Evolutionary conservation across 2,888 invertebrate genomes (phyloP).

Genomic region (Scaeva pyrastri): DNA sequence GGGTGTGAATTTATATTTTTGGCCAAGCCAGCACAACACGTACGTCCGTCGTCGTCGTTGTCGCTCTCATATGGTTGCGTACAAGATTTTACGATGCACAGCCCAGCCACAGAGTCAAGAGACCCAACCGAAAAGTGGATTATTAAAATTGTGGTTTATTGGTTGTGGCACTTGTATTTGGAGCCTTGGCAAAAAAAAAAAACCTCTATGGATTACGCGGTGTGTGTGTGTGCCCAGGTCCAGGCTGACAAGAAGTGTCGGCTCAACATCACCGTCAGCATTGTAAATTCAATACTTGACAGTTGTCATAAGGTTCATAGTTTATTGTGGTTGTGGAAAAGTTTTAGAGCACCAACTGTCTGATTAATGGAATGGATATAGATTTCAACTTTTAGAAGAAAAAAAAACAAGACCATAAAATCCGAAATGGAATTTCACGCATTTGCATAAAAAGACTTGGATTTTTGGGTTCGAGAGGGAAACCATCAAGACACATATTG

Average conservation of each 20-base stretch:
- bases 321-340: constrained; percentile 19
- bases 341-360: not conserved
- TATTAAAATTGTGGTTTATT: constrained; percentile 74
- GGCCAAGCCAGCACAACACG: not conserved
- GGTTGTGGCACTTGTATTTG: constrained; percentile 52
- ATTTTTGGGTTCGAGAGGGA: no score
- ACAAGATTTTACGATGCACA: constrained; percentile 44
- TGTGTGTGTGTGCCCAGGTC: no score
- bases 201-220: not conserved
- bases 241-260: constrained; percentile 6
- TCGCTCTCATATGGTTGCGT: constrained; percentile 1
- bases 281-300: constrained; percentile 34
- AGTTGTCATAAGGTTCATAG: constrained; percentile 40
- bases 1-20: constrained; percentile 72
- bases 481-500: no score
- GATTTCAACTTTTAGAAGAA: not conserved
- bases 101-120: constrained; percentile 4
- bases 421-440: not conserved
- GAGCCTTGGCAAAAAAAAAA: constrained; percentile 2
- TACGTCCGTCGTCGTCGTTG: no score
- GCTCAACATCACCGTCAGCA: not conserved
- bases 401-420: not conserved
- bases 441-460: not conserved
- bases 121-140: constrained; percentile 28
- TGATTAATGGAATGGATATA: constrained; percentile 7